Conservation (phyloP, 2,888 invertebrate species). For the Dynastes grantii region DNA sequence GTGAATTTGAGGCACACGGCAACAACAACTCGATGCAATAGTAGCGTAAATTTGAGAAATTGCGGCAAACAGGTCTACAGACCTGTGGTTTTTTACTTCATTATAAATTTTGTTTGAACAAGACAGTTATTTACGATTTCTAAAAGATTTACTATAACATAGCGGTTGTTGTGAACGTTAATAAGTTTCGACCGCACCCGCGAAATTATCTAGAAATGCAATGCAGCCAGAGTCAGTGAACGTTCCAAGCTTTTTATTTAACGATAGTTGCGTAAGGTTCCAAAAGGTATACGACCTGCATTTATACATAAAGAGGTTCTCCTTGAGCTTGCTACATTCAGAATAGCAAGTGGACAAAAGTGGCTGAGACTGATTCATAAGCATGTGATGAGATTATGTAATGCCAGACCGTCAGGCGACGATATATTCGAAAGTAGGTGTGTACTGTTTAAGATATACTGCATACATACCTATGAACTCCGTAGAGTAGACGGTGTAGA, state of each 20-base stretch:
- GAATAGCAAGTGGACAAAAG: slow-evolving; percentile 40
- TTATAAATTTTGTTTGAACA: background rate
- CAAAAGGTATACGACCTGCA: slow-evolving; percentile 59
- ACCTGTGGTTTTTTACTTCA: background rate
- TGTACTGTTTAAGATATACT: too few species aligned
- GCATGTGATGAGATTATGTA: slow-evolving; percentile 48
- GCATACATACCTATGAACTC: too few species aligned
- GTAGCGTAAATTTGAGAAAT: too few species aligned
- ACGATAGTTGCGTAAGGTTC: slow-evolving; percentile 50
- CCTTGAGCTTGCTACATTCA: slow-evolving; percentile 59
- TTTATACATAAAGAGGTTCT: slow-evolving; percentile 58
- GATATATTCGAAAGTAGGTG: slow-evolving; percentile 27
- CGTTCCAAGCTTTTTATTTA: slow-evolving; percentile 40
- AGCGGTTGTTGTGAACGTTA: background rate
- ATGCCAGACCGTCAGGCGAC: slow-evolving; percentile 46
- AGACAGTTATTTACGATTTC: too few species aligned
- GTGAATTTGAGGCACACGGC: too few species aligned
- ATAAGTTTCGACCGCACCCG: slow-evolving; percentile 27
- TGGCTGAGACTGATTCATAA: slow-evolving; percentile 46
- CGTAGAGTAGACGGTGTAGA: too few species aligned
- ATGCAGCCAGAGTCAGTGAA: slow-evolving; percentile 35
- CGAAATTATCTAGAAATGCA: slow-evolving; percentile 26
- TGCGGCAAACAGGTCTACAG: too few species aligned
- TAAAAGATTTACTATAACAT: background rate
- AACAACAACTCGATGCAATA: too few species aligned